Evolutionary conservation across 2,888 invertebrate species (phyloP).

Genomic region (Lordiphosa andalusiaca): DNA sequence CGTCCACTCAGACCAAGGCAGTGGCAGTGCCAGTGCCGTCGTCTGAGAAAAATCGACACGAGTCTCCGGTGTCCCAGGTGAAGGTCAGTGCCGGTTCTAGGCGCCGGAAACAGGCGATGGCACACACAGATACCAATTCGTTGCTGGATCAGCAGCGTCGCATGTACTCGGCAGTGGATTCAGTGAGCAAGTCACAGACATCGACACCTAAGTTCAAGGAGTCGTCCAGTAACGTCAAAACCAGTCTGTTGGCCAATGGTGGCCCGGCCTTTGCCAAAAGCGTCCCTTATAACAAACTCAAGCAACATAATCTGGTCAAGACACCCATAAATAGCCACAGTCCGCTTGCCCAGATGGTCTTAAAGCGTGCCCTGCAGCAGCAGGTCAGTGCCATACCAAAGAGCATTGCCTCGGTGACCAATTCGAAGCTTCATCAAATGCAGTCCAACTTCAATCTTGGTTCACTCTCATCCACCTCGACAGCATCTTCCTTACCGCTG

Average conservation of each 20-base stretch:
- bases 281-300: conserved; percentile 79
- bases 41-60: no score
- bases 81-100: conserved; percentile 81
- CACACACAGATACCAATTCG: conserved; percentile 56
- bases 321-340: conserved; percentile 41
- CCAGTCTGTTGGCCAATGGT: conserved; percentile 36
- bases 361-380: conserved; percentile 67
- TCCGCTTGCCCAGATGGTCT: conserved; percentile 55
- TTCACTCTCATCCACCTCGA: conserved; percentile 51
- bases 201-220: conserved; percentile 32
- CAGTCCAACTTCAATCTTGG: conserved; percentile 43
- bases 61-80: conserved; percentile 85
- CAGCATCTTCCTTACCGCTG: conserved; percentile 41
- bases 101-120: conserved; percentile 40
- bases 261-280: conserved; percentile 79
- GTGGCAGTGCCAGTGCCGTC: no score
- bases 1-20: conserved; percentile 10
- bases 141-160: conserved; percentile 72
- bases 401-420: no score
- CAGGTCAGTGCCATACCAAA: conserved; percentile 67
- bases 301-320: conserved; percentile 74
- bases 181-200: conserved; percentile 82
- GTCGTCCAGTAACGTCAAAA: conserved; percentile 22
- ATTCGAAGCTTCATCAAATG: conserved; percentile 67
- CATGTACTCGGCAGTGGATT: conserved; percentile 77